A percentile compares a stretch with the other conserved stretches of the same genome.
Evolutionary conservation across 2,113 vertebrate species (phyloP).

Genomic region (Podocnemis expansa): DNA sequence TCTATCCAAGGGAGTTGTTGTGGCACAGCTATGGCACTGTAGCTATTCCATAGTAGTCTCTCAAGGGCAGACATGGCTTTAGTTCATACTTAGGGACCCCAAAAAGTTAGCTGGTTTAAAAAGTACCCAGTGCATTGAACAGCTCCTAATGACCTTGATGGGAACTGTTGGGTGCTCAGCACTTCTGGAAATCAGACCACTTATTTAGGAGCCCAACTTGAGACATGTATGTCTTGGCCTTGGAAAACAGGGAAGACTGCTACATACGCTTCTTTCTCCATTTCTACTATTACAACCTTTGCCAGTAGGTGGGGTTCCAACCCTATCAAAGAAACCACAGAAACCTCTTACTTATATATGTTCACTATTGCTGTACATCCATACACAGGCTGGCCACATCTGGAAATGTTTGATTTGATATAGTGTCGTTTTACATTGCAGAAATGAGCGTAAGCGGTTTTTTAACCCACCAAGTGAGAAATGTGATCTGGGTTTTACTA

Average conservation of each 20-base stretch:
- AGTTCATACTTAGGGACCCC: rapidly evolving
- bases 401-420: conserved; percentile 99
- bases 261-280: rapidly evolving
- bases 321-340: conserved; percentile 59
- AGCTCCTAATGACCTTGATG: not conserved
- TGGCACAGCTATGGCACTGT: not conserved
- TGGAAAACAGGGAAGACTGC: not conserved
- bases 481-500: conserved; percentile 92
- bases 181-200: rapidly evolving
- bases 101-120: not conserved
- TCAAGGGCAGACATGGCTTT: not conserved
- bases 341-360: not conserved
- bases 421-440: conserved; percentile 99
- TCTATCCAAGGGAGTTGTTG: not conserved
- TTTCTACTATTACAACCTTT: conserved; percentile 3
- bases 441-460: conserved; percentile 96
- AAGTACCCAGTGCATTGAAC: not conserved
- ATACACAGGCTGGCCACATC: conserved; percentile 88
- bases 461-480: conserved; percentile 91
- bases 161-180: not conserved
- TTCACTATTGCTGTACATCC: conserved; percentile 41
- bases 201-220: rapidly evolving
- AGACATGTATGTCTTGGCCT: rapidly evolving
- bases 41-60: not conserved
- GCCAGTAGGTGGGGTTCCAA: conserved; percentile 90